Base-by-base conservation (phyloP, 2,888 invertebrate genomes). In the Melinaea menophilus region DNA sequence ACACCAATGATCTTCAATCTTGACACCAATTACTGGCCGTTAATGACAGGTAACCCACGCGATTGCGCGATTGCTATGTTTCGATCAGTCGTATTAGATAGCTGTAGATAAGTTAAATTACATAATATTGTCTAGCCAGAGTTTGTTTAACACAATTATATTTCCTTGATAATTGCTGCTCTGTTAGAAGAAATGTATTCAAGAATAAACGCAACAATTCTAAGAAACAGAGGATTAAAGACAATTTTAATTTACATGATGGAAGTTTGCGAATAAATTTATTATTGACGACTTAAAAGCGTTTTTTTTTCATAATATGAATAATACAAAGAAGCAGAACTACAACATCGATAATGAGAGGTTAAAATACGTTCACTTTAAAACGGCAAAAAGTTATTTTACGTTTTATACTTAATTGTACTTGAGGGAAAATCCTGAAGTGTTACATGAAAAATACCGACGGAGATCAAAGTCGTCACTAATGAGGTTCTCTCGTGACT, bases 11-110 rank as follows among this genome's bases (percentile, higher is more conserved):
- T n/a, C n/a, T n/a, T n/a, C n/a, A n/a, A n/a, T n/a, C n/a, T n/a
- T 71, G 68, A 69, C 67, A 72, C 74, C 78, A 81, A 82, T 84
- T 80, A 79, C 77, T 71, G 70, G 73, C 68, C 71, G 71, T 73
- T 80, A 79, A 80, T 79, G 79, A 76, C 75, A 62, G 62, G 59
- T 46, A 56, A 58, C 60, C 63, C 67, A 65, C 61, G 70, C 66
- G 66, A 22, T 22, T 22, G 22, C 22, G 22, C 22, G 22, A 63
- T 55, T 37, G 63, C 66, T 65, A 58, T 62, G 70, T 46, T 63
- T 64, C 65, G 68, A 67, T 68, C 66, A 67, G 61, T 58, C 66
- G 63, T 66, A 71, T 66, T 51, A 63, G 56, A 60, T 55, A 64
- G 60, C 65, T 64, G 64, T 58, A 64, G 69, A 70, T 69, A 72